Base-by-base conservation (phyloP, 2,113 vertebrate species). In the Sprattus sprattus region DNA sequence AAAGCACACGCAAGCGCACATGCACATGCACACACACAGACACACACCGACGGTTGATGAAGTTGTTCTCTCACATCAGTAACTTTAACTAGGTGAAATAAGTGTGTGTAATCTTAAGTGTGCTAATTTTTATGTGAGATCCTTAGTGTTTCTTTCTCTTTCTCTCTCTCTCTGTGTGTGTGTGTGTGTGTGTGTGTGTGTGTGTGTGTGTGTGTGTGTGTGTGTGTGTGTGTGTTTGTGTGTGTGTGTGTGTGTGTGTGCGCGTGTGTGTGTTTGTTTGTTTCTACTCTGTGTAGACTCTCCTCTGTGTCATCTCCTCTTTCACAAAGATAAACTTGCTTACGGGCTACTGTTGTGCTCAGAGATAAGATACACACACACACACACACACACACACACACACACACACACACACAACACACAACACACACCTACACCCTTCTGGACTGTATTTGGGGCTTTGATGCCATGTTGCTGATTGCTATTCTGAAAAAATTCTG, bases 321-420 rank as follows among this genome's bases (percentile, higher is more conserved):
- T 87, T 87, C 86, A 81, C 83, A 82, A 87, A 87, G 82, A 87
- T 87, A 84, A 84, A 87, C 83, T 81, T 75, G 82, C 86, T 84
- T 71, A 81, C 50, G 52, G 86, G 52, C 82, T 25, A 46, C 82
- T 84, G 82, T 87, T 64, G 82, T 67, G 75, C 71, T 67, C 81
- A 67, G n/a, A 67, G 60, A 67, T 67, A 71, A 87, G 82, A 87
- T 47, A 57, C 82, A 87, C 60, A 25, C 60, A 60, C 16, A 60
- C 54, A 57, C 54, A 57, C 54, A 8, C 54, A 57, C 54, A 57
- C 54, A 64, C 60, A 64, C 60, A 67, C 60, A n/a, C 22, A 25
- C 60, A 67, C 60, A 67, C 60, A 67, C 60, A 67, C 60, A 67
- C 60, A 67, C 60, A 67, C 60, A n/a, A n/a, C 22, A 25, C 60